A percentile compares a stretch with the other conserved stretches of the same genome.
phyloP scores from a whole-genome alignment of 2,113 vertebrate genomes.

The Platycercus adscitus region DNA sequence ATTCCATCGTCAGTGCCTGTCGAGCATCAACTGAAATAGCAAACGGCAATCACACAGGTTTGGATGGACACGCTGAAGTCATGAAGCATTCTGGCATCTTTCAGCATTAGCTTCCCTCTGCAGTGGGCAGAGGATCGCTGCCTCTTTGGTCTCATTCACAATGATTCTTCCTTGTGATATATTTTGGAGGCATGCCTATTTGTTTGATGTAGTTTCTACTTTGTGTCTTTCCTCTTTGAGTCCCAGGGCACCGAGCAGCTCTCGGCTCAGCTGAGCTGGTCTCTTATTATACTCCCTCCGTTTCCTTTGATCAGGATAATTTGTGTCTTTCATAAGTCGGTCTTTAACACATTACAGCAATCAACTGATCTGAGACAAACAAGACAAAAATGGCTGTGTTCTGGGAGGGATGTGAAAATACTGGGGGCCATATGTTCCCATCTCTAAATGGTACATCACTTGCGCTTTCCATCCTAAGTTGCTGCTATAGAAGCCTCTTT shows the following conservation, averaged over 20 bases:
- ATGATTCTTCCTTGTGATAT: background rate
- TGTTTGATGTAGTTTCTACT: background rate
- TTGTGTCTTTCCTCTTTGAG: background rate
- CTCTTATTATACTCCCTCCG: background rate
- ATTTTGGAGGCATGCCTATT: background rate
- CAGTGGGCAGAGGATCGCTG: background rate
- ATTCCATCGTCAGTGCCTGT: background rate
- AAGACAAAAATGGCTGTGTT: background rate
- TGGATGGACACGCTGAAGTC: background rate
- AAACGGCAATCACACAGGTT: background rate
- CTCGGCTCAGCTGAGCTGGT: background rate
- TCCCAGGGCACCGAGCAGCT: background rate
- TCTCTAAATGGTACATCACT: background rate
- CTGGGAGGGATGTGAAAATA: background rate
- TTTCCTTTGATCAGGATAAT: background rate
- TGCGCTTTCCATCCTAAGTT: background rate
- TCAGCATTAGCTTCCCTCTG: background rate
- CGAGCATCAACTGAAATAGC: background rate
- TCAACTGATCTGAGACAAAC: background rate
- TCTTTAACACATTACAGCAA: background rate
- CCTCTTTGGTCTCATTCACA: background rate
- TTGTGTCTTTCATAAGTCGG: background rate
- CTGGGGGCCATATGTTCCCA: background rate
- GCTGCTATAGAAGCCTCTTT: conserved; percentile 9
- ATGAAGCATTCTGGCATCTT: background rate